Evolutionary conservation across 2,888 invertebrate species (phyloP), one percentile per base, ranked within the genome.

Genomic region (Dione juno): DNA sequence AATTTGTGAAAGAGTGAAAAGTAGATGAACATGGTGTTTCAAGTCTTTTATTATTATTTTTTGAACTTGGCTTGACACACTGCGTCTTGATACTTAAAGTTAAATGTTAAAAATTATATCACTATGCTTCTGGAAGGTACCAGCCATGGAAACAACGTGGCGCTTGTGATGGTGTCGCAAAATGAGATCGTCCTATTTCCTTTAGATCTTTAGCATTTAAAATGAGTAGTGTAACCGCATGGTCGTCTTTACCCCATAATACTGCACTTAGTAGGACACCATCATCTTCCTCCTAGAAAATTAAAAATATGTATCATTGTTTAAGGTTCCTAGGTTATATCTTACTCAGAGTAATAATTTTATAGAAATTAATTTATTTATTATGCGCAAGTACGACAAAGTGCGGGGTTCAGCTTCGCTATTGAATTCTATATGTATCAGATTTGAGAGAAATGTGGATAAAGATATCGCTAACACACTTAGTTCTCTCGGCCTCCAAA

Each of bases 111-210:
- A 16, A 16, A 16, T 16, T 37, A 37, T 37, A 3, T 11, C 37
- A 57, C 37, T 37, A 16, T 16, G 11, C 6, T 37, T 75, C 65
- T 1, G 74, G 73, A 43, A 74, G 43, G 54, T 66, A 75, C 75
- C 75, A 75, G 16, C 75, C 76, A 40, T 75, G 76, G 50, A 76
- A 73, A 19, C 74, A 72, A 85, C 96, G 96, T 16, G 97, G 96
- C 57, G 95, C 95, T 1, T 95, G 95, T 37, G 95, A 94, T 28
- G 94, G 94, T 0, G 96, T 95, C 35, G 85, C 82, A 81, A 97
- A 96, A 70, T 94, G 95, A 40, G 95, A 95, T 76, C 97, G 93
- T 0, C 95, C 96, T 21, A 97, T 82, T 88, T 97, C 97, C 58
- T 85, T 90, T 86, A 96, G 94, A 7, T 94, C 95, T 77, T 89